Conservation (phyloP, 1,140 invertebrate species). For the Pectinophora gossypiella region DNA sequence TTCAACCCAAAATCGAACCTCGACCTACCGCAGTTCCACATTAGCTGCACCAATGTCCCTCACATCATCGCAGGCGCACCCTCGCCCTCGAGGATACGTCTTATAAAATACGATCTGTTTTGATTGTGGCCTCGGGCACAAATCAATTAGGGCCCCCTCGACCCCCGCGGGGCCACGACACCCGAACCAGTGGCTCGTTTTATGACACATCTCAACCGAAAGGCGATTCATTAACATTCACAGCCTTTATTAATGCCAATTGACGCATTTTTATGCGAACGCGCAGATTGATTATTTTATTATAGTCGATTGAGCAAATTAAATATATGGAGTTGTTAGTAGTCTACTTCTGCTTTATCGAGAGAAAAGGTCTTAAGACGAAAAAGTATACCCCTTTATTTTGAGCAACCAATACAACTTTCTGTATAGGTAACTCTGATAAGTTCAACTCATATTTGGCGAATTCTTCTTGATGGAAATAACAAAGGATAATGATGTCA, state of each 20-base stretch:
- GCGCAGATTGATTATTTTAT: constrained; percentile 15
- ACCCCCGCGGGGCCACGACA: constrained; percentile 61
- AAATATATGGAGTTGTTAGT: too few species aligned
- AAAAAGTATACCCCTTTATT: too few species aligned
- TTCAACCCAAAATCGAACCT: constrained; percentile 37
- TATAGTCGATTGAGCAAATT: too few species aligned
- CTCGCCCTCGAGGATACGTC: constrained; percentile 63
- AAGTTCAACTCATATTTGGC: too few species aligned
- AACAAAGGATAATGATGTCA: too few species aligned
- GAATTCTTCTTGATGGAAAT: too few species aligned
- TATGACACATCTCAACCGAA: constrained; percentile 63
- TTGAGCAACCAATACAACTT: too few species aligned
- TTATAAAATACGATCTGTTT: constrained; percentile 76
- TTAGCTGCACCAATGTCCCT: background rate
- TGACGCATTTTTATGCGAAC: constrained; percentile 29
- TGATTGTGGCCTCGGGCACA: constrained; percentile 74
- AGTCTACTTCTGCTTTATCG: too few species aligned
- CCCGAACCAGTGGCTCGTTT: constrained; percentile 69
- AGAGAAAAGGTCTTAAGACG: too few species aligned
- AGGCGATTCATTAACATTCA: constrained; percentile 70
- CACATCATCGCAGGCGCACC: constrained; percentile 27
- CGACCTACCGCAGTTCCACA: background rate
- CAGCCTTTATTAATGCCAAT: constrained; percentile 64
- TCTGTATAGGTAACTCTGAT: too few species aligned
- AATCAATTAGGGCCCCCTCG: constrained; percentile 69